Evolutionary conservation across 23 tunicate species (phyloP).

Genomic region (Halocynthia roretzi): DNA sequence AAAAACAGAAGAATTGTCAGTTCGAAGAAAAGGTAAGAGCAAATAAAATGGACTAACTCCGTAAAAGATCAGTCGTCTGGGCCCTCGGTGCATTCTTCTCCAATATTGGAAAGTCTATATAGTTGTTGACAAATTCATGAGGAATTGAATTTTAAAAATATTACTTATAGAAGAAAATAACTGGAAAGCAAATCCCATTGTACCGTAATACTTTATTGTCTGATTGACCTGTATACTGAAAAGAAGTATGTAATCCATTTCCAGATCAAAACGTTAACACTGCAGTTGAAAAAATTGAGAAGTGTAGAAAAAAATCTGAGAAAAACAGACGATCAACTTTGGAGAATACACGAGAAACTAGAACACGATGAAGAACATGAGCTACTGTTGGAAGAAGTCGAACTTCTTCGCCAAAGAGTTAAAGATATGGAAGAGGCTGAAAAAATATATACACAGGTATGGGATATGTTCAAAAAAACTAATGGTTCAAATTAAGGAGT

Average conservation of each 20-base stretch:
- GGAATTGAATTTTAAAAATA: background rate
- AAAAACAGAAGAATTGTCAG: constrained; percentile 35
- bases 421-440: constrained; percentile 79
- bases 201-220: background rate
- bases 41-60: no score
- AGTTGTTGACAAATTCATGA: no score
- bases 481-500: background rate
- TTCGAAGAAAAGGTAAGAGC: constrained; percentile 55
- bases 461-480: background rate
- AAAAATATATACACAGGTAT: constrained; percentile 64
- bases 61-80: no score
- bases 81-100: no score
- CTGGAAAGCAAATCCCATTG: background rate
- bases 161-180: background rate
- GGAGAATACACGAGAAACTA: constrained; percentile 66
- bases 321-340: constrained; percentile 84
- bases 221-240: no score
- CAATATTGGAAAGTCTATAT: no score
- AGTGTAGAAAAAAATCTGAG: constrained; percentile 57
- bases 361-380: constrained; percentile 60
- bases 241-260: background rate
- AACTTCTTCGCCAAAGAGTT: constrained; percentile 63
- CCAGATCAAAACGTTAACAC: constrained; percentile 33
- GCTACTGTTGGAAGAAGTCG: constrained; percentile 72
- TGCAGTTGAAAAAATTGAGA: constrained; percentile 51